Percentiles rank a stretch among this genome's conserved stretches.
phyloP scores from a whole-genome alignment of 2,113 vertebrate genomes.

The Rafetus swinhoei region DNA sequence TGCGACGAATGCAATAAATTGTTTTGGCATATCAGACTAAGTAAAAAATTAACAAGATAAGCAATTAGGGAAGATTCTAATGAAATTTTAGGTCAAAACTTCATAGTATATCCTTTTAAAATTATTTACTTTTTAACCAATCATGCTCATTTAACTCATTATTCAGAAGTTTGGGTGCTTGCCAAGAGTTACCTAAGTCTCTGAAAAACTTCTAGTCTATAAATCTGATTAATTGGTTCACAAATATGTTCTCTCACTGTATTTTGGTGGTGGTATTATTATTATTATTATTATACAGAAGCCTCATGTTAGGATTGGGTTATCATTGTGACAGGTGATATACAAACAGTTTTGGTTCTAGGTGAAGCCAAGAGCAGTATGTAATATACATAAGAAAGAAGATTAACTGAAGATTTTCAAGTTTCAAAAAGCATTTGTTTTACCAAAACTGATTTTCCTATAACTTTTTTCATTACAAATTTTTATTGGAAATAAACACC shows the following conservation, averaged over 20 bases:
- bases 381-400: background rate
- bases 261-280: background rate
- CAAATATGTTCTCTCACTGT: background rate
- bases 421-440: constrained; percentile 10
- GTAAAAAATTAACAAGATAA: background rate
- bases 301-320: background rate
- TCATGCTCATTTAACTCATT: background rate
- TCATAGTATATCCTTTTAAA: background rate
- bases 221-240: background rate
- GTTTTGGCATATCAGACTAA: background rate
- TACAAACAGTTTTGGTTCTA: background rate
- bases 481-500: background rate
- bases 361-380: background rate
- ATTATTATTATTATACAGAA: background rate
- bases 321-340: background rate
- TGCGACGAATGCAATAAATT: background rate
- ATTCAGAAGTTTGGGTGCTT: background rate
- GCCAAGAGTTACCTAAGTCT: background rate
- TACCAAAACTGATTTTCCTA: background rate
- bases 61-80: background rate
- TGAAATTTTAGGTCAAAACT: background rate
- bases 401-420: background rate
- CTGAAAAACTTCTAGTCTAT: background rate
- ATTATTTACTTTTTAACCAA: background rate
- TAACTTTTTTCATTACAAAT: background rate